Conservation (phyloP, 2,113 vertebrate genomes). For the Boulengeromyrus knoepffleri region DNA sequence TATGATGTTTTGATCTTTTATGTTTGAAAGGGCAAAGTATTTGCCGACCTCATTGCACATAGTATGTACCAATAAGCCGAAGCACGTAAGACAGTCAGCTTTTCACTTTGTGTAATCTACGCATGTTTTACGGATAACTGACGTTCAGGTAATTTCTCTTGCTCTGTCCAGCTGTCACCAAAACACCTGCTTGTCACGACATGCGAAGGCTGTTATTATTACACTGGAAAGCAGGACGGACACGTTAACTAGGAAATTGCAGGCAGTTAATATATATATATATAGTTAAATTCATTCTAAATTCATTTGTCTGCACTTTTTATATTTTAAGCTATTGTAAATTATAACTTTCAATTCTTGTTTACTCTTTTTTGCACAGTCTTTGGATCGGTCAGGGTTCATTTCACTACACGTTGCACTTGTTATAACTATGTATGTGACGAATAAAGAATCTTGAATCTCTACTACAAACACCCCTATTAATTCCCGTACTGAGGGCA, state of each 20-base stretch:
- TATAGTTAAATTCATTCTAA: too few relatives aligned
- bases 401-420: too few relatives aligned
- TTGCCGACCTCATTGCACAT: background rate
- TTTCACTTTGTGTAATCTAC: background rate
- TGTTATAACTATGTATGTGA: too few relatives aligned
- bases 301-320: too few relatives aligned
- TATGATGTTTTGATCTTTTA: background rate
- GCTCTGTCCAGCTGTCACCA: background rate
- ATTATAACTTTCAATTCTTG: too few relatives aligned
- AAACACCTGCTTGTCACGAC: background rate
- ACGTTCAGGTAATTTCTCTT: background rate
- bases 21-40: background rate
- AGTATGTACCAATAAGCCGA: background rate
- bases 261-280: background rate
- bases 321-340: too few relatives aligned
- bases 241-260: background rate
- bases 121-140: background rate
- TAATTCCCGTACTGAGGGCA: background rate
- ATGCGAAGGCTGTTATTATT: background rate
- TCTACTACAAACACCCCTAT: background rate
- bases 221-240: background rate
- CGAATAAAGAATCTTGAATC: too few relatives aligned
- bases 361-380: too few relatives aligned
- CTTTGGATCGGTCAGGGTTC: too few relatives aligned
- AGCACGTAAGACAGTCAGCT: background rate